These are phyloP conservation scores for Oxyteleia sp. DNA, from an alignment of 2,888 invertebrate genomes.

Conservation along the genomic window DNA sequence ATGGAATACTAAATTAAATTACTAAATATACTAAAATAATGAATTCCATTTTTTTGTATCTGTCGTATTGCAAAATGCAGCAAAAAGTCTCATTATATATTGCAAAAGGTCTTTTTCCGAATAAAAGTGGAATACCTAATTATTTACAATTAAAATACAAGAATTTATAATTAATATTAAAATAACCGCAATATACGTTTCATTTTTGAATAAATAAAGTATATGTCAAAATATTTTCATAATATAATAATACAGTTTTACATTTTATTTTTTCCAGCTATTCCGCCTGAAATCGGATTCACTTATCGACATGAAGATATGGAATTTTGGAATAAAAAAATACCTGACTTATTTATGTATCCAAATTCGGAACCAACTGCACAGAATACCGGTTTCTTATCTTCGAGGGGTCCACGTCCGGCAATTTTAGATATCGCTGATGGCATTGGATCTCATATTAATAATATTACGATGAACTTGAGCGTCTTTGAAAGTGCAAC, in stretches of 20 bases:
- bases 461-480: slow-evolving; percentile 74
- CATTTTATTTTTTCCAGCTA: slow-evolving; percentile 89
- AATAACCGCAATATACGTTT: no score
- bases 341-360: slow-evolving; percentile 91
- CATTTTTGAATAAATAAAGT: no score
- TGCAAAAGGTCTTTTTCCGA: no score
- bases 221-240: no score
- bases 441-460: slow-evolving; percentile 79
- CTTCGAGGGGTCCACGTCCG: slow-evolving; percentile 81
- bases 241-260: slow-evolving; percentile 6
- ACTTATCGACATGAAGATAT: slow-evolving; percentile 93
- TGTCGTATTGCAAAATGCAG: no score
- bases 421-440: slow-evolving; percentile 81
- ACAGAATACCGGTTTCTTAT: slow-evolving; percentile 67
- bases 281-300: slow-evolving; percentile 92
- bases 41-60: no score
- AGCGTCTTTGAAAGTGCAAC: slow-evolving; percentile 31
- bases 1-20: no score
- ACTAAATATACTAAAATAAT: no score
- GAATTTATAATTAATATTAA: no score
- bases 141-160: no score
- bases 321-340: slow-evolving; percentile 94
- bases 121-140: no score
- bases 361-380: slow-evolving; percentile 80
- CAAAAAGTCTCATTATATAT: no score